A percentile compares a stretch with the other conserved stretches of the same genome.
phyloP scores from a whole-genome alignment of 1,140 invertebrate species.

The Ceratina japonica region DNA sequence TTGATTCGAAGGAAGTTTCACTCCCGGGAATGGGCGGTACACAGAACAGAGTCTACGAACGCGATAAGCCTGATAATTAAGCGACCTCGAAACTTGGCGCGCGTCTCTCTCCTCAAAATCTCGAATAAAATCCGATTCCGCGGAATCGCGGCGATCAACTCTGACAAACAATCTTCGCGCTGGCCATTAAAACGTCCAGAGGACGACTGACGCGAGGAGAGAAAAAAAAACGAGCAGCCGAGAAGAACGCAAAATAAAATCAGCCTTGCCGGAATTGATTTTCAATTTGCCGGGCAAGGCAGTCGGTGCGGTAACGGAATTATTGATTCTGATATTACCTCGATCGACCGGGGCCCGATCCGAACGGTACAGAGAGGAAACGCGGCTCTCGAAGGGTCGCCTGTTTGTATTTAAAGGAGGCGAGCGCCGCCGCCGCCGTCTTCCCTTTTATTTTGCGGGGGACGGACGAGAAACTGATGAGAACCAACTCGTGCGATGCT shows the following conservation, averaged over 20 bases:
- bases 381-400: neutral
- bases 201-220: too few relatives aligned
- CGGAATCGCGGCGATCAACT: too few relatives aligned
- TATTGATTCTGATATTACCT: slow-evolving; percentile 51
- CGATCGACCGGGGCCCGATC: slow-evolving; percentile 28
- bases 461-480: neutral
- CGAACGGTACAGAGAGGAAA: slow-evolving; percentile 7
- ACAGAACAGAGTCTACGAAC: neutral
- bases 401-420: slow-evolving; percentile 17
- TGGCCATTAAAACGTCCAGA: too few relatives aligned
- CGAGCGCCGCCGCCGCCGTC: neutral
- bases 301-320: neutral
- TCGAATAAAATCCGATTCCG: too few relatives aligned
- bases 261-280: slow-evolving; percentile 34
- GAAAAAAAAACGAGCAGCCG: too few relatives aligned
- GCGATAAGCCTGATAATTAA: slow-evolving; percentile 49
- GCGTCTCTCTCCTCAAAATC: neutral
- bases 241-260: slow-evolving; percentile 48
- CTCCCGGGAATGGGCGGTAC: neutral
- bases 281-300: neutral
- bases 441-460: neutral
- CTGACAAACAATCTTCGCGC: too few relatives aligned
- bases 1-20: slow-evolving; percentile 46
- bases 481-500: too few relatives aligned
- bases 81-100: neutral